These are phyloP conservation scores for Phallusia fumigata DNA, from an alignment of 23 tunicate genomes.

Conservation along the genomic window DNA sequence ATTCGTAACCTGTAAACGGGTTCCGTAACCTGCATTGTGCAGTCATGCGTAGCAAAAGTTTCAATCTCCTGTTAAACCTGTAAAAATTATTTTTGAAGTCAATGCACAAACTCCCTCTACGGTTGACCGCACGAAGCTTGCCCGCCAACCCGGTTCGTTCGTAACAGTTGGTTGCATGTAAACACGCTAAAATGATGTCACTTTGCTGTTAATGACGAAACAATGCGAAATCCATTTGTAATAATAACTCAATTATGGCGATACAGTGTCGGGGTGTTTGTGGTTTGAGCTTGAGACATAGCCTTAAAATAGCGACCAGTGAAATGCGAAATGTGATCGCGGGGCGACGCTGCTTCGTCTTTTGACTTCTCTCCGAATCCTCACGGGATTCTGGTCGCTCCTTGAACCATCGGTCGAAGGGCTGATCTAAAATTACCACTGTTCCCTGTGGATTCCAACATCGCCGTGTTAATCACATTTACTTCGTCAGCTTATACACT, in stretches of 20 bases:
- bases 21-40: too few relatives aligned
- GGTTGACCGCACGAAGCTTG: too few relatives aligned
- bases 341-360: not conserved
- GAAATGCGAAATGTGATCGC: not conserved
- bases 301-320: not conserved
- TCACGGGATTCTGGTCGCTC: not conserved
- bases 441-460: not conserved
- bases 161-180: too few relatives aligned
- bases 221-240: slow-evolving; percentile 9
- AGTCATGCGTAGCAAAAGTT: too few relatives aligned
- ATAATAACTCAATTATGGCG: not conserved
- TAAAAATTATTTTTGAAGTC: too few relatives aligned
- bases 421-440: not conserved
- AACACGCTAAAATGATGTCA: too few relatives aligned
- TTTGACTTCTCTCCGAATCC: not conserved
- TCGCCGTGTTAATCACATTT: not conserved
- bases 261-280: not conserved
- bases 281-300: not conserved
- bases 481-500: not conserved
- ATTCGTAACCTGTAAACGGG: too few relatives aligned
- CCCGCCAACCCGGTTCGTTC: too few relatives aligned
- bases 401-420: not conserved
- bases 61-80: too few relatives aligned
- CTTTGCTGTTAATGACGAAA: not conserved
- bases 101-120: too few relatives aligned